Evolutionary conservation across 2,113 vertebrate species (phyloP), one percentile per base, ranked within the genome.

Genomic region (Prinia subflava): DNA sequence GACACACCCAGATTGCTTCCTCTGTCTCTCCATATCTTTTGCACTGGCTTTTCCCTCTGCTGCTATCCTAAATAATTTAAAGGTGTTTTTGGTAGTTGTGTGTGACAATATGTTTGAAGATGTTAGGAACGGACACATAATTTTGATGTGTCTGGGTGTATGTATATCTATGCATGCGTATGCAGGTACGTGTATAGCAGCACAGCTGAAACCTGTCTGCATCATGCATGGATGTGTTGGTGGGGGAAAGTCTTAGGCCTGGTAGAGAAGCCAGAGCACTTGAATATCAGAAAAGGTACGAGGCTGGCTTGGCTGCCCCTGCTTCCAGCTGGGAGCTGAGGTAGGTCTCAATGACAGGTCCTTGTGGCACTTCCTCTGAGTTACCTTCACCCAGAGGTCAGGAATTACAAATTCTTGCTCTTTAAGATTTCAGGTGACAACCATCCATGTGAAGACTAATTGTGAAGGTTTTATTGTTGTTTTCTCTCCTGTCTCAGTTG

Each of bases 311-410:
- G 53, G 31, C n/a, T 92, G 37, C 25, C 7, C 21, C n/a, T 49
- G 37, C 22, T 15, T 60, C 41, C 15, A 50, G 19, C 10, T 1
- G 4, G 23, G 31, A 42, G 7, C 25, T 44, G 20, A 79, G 25
- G 6, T 75, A 79, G 25, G 6, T 75, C 4, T 76, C 25, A 14
- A 0, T 57, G 15, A 25, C 7, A 37, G 30, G 30, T 13, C 50
- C 41, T 35, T 0, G 0, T 1, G 2, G 37, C 15, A 15, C 31
- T 73, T 87, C 18, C 25, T 62, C 19, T 30, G n/a, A 44, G 31
- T 31, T 41, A 20, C 18, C 10, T 80, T 86, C 18, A 49, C 41
- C 4, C 28, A 55, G 30, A 65, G 52, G 28, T 55, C 41, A 70
- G 35, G 35, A 16, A 31, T 83, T 87, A 46, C 14, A 47, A 59